Percentiles rank a stretch among this genome's conserved stretches.
phyloP scores from a whole-genome alignment of 2,888 invertebrate genomes.

The Syrphus vitripennis region DNA sequence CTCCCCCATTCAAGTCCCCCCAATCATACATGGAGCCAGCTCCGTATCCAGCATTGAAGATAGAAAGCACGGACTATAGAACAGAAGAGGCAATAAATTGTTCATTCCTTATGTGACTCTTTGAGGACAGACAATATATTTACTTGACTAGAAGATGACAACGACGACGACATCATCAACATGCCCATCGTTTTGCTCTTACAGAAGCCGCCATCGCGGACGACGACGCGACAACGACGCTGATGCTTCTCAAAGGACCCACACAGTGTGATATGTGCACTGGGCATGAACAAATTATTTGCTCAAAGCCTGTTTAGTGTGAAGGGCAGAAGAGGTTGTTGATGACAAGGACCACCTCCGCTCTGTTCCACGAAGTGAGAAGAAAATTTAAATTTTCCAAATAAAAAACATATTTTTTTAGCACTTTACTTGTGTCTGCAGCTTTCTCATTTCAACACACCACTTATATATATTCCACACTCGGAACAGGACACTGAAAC shows the following conservation, averaged over 20 bases:
- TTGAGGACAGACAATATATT: slow-evolving; percentile 68
- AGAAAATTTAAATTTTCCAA: slow-evolving; percentile 55
- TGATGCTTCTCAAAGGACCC: slow-evolving; percentile 28
- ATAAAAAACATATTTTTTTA: slow-evolving; percentile 57
- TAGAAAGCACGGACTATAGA: slow-evolving; percentile 26
- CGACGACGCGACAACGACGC: no score
- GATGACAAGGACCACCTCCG: slow-evolving; percentile 22
- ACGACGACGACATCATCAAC: slow-evolving; percentile 68
- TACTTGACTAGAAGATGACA: slow-evolving; percentile 68
- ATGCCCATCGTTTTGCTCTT: slow-evolving; percentile 45
- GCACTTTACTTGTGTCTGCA: slow-evolving; percentile 8
- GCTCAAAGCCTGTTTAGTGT: slow-evolving; percentile 12
- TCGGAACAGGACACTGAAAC: background rate
- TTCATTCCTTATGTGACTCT: slow-evolving; percentile 63
- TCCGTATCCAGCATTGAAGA: background rate
- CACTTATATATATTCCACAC: background rate
- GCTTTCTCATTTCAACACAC: slow-evolving; percentile 3
- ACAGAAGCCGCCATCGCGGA: background rate
- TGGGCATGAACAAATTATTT: slow-evolving; percentile 50
- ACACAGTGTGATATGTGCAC: slow-evolving; percentile 48
- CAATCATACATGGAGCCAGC: background rate
- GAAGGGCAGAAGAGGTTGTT: background rate
- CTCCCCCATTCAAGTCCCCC: background rate
- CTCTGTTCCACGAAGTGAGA: slow-evolving; percentile 17
- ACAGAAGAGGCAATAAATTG: slow-evolving; percentile 59